Base-by-base conservation (phyloP, 2,113 vertebrate genomes). In the Talpa occidentalis region DNA sequence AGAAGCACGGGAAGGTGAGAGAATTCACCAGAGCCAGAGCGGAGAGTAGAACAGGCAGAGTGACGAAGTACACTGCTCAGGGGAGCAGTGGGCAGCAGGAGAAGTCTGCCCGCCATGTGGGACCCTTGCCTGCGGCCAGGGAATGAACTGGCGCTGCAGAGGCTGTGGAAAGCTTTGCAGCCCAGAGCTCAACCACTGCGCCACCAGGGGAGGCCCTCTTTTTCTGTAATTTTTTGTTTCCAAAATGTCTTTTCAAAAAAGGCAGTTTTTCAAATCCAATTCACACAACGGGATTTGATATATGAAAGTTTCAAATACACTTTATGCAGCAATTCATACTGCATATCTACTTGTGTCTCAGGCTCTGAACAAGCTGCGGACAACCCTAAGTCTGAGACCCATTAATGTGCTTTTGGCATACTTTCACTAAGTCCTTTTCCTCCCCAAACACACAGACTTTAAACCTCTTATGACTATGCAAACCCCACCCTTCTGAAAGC, bases 201-300 rank as follows among this genome's bases (percentile, higher is more conserved):
- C n/a, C n/a, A n/a, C n/a, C n/a, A n/a, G n/a, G n/a, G n/a, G n/a
- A n/a, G n/a, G n/a, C n/a, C n/a, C 49, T 73, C 24, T 21, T 74
- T 81, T 72, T 88, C n/a, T 5, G 10, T 47, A 84, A 82, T 37
- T 72, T n/a, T 87, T 93, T 76, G 49, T 90, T 94, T 62, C 7
- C 37, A 73, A 90, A 90, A 49, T 15, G 32, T 80, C 88, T 70
- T 62, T 52, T 74, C 28, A 17, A 52, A 87, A 59, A 67, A 83
- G 32, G 47, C 17, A 76, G 76, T 60, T 78, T 62, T 60, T 94
- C 16, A 52, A 54, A 87, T 42, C 64, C 40, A 77, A 2, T 79
- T 91, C 44, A 54, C 69, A 47, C 30, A 64, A 60, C 8, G 30
- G 14, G 17, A 54, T 49, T 54, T 54, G n/a, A 37, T 15, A 35